Evolutionary conservation across 2,888 invertebrate species (phyloP).

Genomic region (Leptogaster cylindrica): DNA sequence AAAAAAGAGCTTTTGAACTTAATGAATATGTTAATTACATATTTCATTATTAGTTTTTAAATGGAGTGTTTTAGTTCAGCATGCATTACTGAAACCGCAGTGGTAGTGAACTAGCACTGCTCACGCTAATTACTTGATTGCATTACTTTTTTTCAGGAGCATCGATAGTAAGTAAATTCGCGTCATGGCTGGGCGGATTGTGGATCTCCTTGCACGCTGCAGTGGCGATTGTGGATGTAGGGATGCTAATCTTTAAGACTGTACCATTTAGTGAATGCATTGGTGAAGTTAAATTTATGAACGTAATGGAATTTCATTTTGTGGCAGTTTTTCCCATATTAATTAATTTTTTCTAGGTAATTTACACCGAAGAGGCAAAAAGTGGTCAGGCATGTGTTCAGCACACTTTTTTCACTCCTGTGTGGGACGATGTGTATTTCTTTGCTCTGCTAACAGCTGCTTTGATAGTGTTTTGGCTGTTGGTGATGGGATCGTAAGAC

Average conservation of each 20-base stretch:
- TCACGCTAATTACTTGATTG: too few relatives aligned
- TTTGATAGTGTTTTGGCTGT: conserved; percentile 59
- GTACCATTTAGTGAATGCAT: conserved; percentile 60
- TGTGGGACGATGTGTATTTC: conserved; percentile 61
- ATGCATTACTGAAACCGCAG: too few relatives aligned
- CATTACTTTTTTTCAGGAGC: conserved; percentile 54
- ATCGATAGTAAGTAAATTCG: conserved; percentile 60
- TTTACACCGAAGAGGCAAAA: conserved; percentile 55
- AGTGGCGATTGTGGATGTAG: conserved; percentile 59
- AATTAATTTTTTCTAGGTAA: conserved; percentile 52
- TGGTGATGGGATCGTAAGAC: conserved; percentile 59
- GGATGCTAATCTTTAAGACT: conserved; percentile 58
- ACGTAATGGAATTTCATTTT: too few relatives aligned
- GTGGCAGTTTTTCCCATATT: too few relatives aligned
- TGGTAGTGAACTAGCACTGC: too few relatives aligned
- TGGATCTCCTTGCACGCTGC: conserved; percentile 61
- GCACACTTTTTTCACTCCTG: conserved; percentile 60
- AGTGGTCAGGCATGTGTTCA: conserved; percentile 60
- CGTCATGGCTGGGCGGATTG: conserved; percentile 60
- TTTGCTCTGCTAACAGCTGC: conserved; percentile 59
- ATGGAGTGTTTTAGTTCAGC: too few relatives aligned
- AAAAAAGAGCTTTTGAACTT: background rate
- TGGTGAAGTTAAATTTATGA: conserved; percentile 56
- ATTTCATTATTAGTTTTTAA: too few relatives aligned
- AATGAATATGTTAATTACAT: too few relatives aligned